Percentiles rank a stretch among this genome's conserved stretches.
phyloP scores from a whole-genome alignment of 2,113 vertebrate species.

The Stigmatopora argus region DNA sequence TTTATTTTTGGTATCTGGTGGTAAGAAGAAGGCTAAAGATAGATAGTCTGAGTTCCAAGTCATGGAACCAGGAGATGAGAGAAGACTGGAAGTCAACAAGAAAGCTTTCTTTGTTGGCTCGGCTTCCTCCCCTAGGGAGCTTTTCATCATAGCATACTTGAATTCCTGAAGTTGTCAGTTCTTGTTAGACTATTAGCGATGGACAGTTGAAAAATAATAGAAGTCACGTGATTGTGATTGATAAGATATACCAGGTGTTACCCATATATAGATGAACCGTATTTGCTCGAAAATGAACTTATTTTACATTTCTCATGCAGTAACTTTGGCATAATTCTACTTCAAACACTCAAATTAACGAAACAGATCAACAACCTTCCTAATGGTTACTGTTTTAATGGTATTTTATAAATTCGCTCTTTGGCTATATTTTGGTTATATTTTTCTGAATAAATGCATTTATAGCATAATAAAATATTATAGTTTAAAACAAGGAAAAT shows the following conservation, averaged over 20 bases:
- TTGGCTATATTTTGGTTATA: too few relatives aligned
- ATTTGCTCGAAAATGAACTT: too few relatives aligned
- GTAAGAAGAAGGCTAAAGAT: slow-evolving; percentile 33
- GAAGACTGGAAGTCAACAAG: slow-evolving; percentile 20
- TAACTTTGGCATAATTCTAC: too few relatives aligned
- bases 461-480: too few relatives aligned
- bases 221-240: slow-evolving; percentile 18
- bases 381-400: too few relatives aligned
- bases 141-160: slow-evolving; percentile 28
- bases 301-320: too few relatives aligned
- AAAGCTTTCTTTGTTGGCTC: slow-evolving; percentile 19
- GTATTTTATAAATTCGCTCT: too few relatives aligned
- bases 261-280: not conserved
- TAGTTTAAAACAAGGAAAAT: too few relatives aligned
- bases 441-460: too few relatives aligned
- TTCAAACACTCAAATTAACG: too few relatives aligned
- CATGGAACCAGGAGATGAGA: slow-evolving; percentile 25
- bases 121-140: slow-evolving; percentile 33
- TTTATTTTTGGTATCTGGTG: slow-evolving; percentile 11
- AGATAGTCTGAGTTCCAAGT: slow-evolving; percentile 12
- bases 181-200: slow-evolving; percentile 27
- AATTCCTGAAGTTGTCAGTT: slow-evolving; percentile 42
- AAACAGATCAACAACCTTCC: too few relatives aligned
- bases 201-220: slow-evolving; percentile 17
- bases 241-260: not conserved